Conservation (phyloP, 2,888 invertebrate genomes). For the Heliconius hortense region DNA sequence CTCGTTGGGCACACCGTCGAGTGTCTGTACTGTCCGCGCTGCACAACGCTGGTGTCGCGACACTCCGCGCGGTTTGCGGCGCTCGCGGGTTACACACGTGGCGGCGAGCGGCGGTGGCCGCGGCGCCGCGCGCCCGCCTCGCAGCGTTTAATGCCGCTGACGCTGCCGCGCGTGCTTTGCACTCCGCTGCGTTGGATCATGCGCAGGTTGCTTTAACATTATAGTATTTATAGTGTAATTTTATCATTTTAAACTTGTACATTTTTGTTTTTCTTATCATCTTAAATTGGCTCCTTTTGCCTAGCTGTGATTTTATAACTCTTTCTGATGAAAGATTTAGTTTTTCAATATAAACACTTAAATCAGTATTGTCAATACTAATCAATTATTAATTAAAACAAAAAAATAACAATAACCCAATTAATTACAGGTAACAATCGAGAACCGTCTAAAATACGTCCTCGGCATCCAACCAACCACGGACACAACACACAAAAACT, state of each 20-base stretch:
- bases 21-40: slow-evolving; percentile 12
- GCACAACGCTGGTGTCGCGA: neutral
- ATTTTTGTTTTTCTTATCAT: too few species aligned
- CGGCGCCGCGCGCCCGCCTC: slow-evolving; percentile 38
- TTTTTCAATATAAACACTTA: too few species aligned
- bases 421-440: slow-evolving; percentile 59
- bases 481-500: slow-evolving; percentile 28
- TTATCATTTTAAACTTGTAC: neutral
- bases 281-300: too few species aligned
- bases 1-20: neutral
- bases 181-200: slow-evolving; percentile 44
- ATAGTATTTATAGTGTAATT: neutral
- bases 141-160: slow-evolving; percentile 26
- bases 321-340: too few species aligned
- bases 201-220: slow-evolving; percentile 50
- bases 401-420: neutral
- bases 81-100: slow-evolving; percentile 38
- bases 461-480: slow-evolving; percentile 56
- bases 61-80: slow-evolving; percentile 21
- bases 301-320: too few species aligned
- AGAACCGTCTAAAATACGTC: slow-evolving; percentile 63
- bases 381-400: neutral
- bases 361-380: too few species aligned
- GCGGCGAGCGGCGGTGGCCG: slow-evolving; percentile 48
- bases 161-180: slow-evolving; percentile 30